Conservation (phyloP, 2,797 vertebrate species). For the Artibeus lituratus region DNA sequence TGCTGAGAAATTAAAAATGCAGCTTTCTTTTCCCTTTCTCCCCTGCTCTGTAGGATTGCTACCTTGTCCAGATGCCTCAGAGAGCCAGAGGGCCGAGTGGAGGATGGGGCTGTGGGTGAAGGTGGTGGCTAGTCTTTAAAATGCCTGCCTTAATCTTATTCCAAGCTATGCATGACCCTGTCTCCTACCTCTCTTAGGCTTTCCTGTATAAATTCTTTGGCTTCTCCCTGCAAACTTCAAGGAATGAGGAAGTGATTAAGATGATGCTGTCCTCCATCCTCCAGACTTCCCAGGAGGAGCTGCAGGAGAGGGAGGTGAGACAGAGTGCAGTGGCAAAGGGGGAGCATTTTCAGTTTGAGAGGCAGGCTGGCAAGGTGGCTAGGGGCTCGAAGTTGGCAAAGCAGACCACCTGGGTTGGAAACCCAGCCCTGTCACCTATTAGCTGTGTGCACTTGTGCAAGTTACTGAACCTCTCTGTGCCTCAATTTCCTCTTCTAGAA, state of each 20-base stretch:
- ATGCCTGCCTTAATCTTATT: background rate
- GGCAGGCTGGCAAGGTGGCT: background rate
- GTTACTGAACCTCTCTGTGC: background rate
- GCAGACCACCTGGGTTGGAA: background rate
- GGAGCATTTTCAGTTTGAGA: no score
- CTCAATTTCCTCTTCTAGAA: background rate
- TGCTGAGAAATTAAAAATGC: background rate
- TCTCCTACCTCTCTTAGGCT: background rate
- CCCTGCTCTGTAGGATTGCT: no score
- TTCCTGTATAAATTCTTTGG: slow-evolving; percentile 53
- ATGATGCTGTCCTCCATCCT: background rate
- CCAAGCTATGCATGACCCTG: background rate
- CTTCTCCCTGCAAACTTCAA: background rate
- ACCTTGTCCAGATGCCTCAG: background rate
- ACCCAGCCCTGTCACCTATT: no score
- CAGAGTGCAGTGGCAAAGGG: no score
- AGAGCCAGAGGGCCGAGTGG: background rate
- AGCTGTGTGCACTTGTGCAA: no score
- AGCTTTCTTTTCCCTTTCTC: background rate
- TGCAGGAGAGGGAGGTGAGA: slow-evolving; percentile 32
- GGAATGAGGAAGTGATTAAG: no score
- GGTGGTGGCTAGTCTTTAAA: background rate
- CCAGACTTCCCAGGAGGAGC: background rate
- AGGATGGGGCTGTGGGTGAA: background rate
- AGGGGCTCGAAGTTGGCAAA: background rate